Base-by-base conservation (phyloP, 1,140 invertebrate species). In the Hermetia illucens region DNA sequence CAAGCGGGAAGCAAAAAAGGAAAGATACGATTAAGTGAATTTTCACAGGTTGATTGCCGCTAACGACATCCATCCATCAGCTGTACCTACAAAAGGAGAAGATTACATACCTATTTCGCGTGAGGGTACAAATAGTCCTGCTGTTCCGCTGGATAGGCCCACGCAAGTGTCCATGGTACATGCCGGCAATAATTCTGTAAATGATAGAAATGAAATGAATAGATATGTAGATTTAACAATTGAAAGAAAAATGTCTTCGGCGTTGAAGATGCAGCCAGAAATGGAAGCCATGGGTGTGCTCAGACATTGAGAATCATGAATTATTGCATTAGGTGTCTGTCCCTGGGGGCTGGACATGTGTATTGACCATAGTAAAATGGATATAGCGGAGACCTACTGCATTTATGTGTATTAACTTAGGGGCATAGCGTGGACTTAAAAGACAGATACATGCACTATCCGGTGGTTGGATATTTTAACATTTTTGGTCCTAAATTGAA, bases 141-240 rank as follows among this genome's bases (percentile, higher is more conserved):
- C 68, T 3, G 69, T 71, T 18, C 69, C 69, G 42, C 68, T 70
- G 42, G 68, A 70, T 21, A 66, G 47, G 3, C 66, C 65, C 17
- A 68, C 59, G 48, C 69, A 72, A 36, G 61, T 65, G 39, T 70
- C 68, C 46, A 52, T 44, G 25, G 51, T 56, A 49, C 53, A 45
- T 47, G 49, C 45, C 58, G 64, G 25, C 4, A 10, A 1, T 5
- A 48, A 24, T 20, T 48, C 51, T 54, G 42, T 40, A 40, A 21
- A 30, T 15, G 34, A 40, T 24, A 40, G 42, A 43, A 43, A 16
- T 29, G 19, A 39, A 30, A 44, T n/a, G n/a, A n/a, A n/a, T n/a
- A n/a, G n/a, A n/a, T 18, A 22, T 13, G 31, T 24, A 12, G 22
- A 38, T 12, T 21, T 10, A 20, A 20, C 8, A 4, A 16, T 21